phyloP scores from a whole-genome alignment of 2,113 vertebrate species.

The Pterocles gutturalis region DNA sequence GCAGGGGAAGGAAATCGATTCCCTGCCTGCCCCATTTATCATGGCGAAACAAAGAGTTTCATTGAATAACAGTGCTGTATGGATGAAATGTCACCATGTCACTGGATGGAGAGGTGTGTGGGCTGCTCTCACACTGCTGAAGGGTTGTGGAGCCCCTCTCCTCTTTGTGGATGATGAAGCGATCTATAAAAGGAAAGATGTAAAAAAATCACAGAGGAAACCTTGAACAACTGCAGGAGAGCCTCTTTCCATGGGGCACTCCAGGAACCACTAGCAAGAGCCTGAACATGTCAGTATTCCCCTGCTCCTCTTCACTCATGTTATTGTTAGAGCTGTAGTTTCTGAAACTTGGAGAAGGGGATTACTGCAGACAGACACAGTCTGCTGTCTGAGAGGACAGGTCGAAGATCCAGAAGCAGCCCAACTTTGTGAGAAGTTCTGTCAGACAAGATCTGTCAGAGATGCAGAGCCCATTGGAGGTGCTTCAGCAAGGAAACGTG shows the following conservation, averaged over 20 bases:
- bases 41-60: not conserved
- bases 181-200: not conserved
- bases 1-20: slow-evolving; percentile 32
- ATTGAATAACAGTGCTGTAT: not conserved
- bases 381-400: not conserved
- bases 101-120: not conserved
- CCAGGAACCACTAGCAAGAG: not conserved
- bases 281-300: not conserved
- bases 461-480: not conserved
- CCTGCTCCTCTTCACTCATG: fast-evolving
- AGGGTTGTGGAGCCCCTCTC: not conserved
- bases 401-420: not conserved
- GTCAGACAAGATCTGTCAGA: not conserved
- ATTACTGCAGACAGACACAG: not conserved
- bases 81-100: not conserved
- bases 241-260: not conserved
- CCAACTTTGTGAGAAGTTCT: not conserved
- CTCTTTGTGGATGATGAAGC: not conserved
- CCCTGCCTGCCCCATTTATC: slow-evolving; percentile 38
- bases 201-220: not conserved
- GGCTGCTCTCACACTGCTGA: not conserved
- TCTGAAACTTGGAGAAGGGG: not conserved
- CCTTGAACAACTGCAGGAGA: not conserved
- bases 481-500: fast-evolving
- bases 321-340: not conserved